These are phyloP conservation scores for Dinocampus coccinellae DNA, from an alignment of 2,888 invertebrate genomes.

Conservation along the genomic window DNA sequence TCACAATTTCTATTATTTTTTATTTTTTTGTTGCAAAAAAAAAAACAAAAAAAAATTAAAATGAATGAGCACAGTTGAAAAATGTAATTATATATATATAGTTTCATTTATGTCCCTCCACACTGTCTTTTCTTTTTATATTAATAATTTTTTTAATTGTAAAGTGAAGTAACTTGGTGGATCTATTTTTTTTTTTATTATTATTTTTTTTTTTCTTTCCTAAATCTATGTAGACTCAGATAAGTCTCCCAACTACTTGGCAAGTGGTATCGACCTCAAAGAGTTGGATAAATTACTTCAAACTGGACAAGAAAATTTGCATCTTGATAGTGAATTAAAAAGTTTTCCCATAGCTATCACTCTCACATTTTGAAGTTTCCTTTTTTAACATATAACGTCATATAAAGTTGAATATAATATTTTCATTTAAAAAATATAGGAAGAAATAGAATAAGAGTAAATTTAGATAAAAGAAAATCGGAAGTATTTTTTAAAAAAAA, in stretches of 20 bases:
- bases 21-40: background rate
- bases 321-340: slow-evolving; percentile 64
- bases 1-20: too few relatives aligned
- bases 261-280: slow-evolving; percentile 56
- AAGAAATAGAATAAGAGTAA: too few relatives aligned
- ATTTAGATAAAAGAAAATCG: background rate
- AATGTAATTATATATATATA: too few relatives aligned
- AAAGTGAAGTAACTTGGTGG: background rate
- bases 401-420: slow-evolving; percentile 29
- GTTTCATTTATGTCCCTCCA: background rate
- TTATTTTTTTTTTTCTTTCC: background rate
- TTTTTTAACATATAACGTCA: slow-evolving; percentile 12
- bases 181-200: background rate
- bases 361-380: background rate
- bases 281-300: slow-evolving; percentile 56
- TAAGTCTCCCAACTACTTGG: slow-evolving; percentile 47
- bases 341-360: slow-evolving; percentile 48
- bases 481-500: slow-evolving; percentile 12
- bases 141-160: too few relatives aligned
- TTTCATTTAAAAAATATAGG: too few relatives aligned
- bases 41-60: background rate
- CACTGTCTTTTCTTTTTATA: background rate
- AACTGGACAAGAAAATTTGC: slow-evolving; percentile 59
- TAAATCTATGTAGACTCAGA: slow-evolving; percentile 12
- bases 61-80: background rate